Conservation (phyloP, 2,113 vertebrate species). For the Mesoclemmys tuberculata region DNA sequence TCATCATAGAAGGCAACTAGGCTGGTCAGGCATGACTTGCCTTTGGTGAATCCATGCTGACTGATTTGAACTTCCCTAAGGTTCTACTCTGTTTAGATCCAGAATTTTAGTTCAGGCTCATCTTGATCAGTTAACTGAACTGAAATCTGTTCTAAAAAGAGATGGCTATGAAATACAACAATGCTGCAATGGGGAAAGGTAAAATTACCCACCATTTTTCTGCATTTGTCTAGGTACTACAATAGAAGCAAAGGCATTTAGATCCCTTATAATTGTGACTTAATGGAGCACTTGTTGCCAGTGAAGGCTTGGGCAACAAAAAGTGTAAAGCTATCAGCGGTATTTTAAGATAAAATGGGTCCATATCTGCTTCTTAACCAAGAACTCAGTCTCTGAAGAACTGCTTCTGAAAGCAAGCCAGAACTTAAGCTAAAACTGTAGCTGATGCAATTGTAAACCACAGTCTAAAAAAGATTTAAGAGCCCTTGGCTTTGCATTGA, state of each 20-base stretch:
- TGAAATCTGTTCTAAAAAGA: background rate
- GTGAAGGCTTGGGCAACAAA: background rate
- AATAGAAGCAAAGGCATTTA: background rate
- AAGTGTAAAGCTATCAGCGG: background rate
- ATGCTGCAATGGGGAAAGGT: background rate
- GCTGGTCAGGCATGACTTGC: too few species aligned
- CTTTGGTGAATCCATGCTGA: too few species aligned
- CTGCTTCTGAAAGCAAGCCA: background rate
- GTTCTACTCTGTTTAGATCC: background rate
- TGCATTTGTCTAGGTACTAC: background rate
- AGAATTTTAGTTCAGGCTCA: background rate
- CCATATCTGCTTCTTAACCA: background rate
- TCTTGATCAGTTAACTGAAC: background rate
- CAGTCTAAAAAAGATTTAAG: background rate
- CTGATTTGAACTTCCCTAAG: background rate
- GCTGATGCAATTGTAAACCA: background rate
- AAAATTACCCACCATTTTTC: background rate
- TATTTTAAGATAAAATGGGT: background rate
- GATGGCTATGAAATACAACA: background rate
- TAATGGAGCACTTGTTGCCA: background rate
- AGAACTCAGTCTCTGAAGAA: background rate
- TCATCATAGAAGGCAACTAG: too few species aligned
- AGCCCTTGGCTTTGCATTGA: background rate
- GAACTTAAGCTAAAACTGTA: background rate
- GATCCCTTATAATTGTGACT: background rate